Evolutionary conservation across 2,888 invertebrate genomes (phyloP), one percentile per base, ranked within the genome.

Genomic region (Scrobipalpa atriplicella): DNA sequence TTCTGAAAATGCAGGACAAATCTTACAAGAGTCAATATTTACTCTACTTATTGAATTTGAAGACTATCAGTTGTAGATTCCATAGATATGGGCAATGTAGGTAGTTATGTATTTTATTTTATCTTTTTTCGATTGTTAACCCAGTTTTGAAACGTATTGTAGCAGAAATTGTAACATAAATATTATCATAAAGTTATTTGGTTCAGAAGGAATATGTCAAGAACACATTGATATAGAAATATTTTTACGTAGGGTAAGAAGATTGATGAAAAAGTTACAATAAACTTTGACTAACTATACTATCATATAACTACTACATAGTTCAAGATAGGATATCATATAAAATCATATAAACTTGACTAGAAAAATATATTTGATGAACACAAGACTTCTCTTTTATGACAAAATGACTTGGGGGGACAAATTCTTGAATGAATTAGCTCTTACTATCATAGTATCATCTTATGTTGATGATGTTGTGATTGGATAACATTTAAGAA

Each of bases 381-480:
- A 29, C 29, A 2, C 39, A 39, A 11, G 8, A 39, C 8, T 39
- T 11, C 11, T 39, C 9, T 39, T 39, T 1, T 39, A 8, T 39
- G 39, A 39, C 11, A 39, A 6, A 10, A 39, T 10, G 1, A 29
- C 2, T 29, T 29, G 2, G 29, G 13, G 47, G 47, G 18, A 5
- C n/a, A 18, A 18, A 56, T 21, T 56, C 54, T 56, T 56, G 54
- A 56, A 56, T 56, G 19, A 52, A 56, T 56, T 56, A 56, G 54
- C 21, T 52, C 19, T 21, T 47, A 47, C 47, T 16, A 47, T 16
- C 47, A 47, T 16, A 47, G 47, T n/a, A n/a, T 16, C 16, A 47
- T 47, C 47, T 5, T 47, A 1, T 16, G 47, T 7, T 47, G n/a
- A 13, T 56, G 47, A 11, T 6, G 47, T n/a, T 47, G 6, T 21